Base-by-base conservation (phyloP, 1,140 invertebrate genomes). In the Drosophila auraria region DNA sequence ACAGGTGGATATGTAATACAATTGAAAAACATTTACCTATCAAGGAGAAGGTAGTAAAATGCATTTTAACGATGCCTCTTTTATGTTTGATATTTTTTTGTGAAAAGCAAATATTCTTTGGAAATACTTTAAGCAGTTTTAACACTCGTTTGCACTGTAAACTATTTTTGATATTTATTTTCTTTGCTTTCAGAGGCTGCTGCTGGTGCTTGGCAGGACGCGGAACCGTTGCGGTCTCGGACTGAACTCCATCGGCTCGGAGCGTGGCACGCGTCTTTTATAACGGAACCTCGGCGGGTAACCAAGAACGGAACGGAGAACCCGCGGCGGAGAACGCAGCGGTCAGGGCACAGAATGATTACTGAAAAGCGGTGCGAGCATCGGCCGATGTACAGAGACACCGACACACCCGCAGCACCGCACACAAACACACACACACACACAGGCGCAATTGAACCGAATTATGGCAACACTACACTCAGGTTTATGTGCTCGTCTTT, bases 331-430 rank as follows among this genome's bases (percentile, higher is more conserved):
- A 54, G 83, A 78, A 78, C 83, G 72, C 81, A 89, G 82, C 78
- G 72, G 84, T 80, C 78, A 78, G 77, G 73, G 74, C 81, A 84
- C 84, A 87, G 78, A 87, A 87, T 82, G 86, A 87, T 87, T 87
- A 87, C 83, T 87, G 83, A 87, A 70, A 89, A 72, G 81, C 78
- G 69, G 62, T 73, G 65, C 78, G 69, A 80, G 83, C 86, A 87
- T 89, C 83, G 78, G 62, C 69, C 81, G 83, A 78, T 75, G 74
- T 75, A 38, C 69, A 64, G 71, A 65, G 42, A 82, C 30, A 72
- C 47, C 20, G 54, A 57, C 8, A 49, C 62, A 68, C 30, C 20
- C 50, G 38, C 57, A 51, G 33, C 66, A 33, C 33, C 33, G 38
- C 64, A 45, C 63, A 42, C 47, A 9, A 15, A 45, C 42, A 20